Evolutionary conservation across 2,113 vertebrate species (phyloP), one percentile per base, ranked within the genome.

Genomic region (Plotosus lineatus): DNA sequence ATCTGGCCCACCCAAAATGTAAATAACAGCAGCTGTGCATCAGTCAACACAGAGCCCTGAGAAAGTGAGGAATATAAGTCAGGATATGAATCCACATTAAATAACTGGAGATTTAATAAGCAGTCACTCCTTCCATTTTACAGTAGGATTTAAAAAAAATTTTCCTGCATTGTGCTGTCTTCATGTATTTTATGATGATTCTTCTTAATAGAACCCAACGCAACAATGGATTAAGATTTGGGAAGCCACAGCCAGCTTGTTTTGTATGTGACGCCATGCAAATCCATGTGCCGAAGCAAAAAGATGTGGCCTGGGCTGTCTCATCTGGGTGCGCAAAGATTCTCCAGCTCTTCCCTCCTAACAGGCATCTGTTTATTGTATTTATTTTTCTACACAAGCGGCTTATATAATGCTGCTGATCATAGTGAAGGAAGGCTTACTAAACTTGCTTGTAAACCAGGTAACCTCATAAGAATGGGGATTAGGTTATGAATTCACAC

Each of bases 391-490:
- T n/a, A 87, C 82, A 85, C 86, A 90, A 88, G 86, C 46, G 86
- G 87, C 85, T 89, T 88, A 89, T 82, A 56, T 78, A 83, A 82
- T 77, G 87, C 87, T 84, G 83, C 85, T 81, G 83, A 89, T 79
- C 82, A 82, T 82, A 84, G 73, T 77, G 79, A 84, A 65, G 80
- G 33, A 77, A 88, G 31, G 83, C 85, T 87, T 90, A 87, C 87
- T 89, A 89, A 88, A 89, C 80, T 84, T 86, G 83, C 85, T 90
- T 90, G 89, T 90, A 90, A 87, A 87, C 83, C 85, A 90, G 87
- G 87, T 90, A 88, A 86, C 86, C 89, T 87, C 78, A 31, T 80
- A 87, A 89, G 86, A 89, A 88, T 88, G 58, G 84, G 88, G 88
- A 89, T 90, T 88, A 89, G 69, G 63, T 75, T 65, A 44, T 71